A percentile compares a stretch with the other conserved stretches of the same genome.
These are phyloP conservation scores for Spea multiplicata DNA, from an alignment of 2,113 vertebrate species.

Conservation along the genomic window DNA sequence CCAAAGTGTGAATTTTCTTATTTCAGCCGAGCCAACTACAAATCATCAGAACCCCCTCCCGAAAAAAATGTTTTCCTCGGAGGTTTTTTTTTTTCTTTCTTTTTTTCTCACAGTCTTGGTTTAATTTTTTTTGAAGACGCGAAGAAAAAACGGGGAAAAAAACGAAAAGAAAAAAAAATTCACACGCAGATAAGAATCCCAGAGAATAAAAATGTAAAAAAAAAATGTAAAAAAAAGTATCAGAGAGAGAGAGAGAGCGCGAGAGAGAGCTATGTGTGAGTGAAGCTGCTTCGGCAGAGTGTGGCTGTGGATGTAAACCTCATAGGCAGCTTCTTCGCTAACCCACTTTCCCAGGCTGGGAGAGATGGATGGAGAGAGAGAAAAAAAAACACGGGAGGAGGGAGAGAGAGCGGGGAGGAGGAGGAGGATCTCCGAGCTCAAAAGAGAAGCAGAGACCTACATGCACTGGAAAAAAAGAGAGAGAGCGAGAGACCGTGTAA, in stretches of 20 bases:
- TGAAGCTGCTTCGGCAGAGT: constrained; percentile 54
- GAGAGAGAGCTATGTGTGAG: neutral
- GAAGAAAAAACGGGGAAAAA: neutral
- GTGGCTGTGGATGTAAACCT: constrained; percentile 56
- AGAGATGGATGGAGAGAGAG: constrained; percentile 50
- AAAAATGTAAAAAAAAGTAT: neutral
- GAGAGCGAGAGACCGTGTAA: neutral
- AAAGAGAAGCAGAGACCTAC: constrained; percentile 38
- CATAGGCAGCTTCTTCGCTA: constrained; percentile 61
- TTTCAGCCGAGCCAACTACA: neutral
- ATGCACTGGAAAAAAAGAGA: constrained; percentile 19
- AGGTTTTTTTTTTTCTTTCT: neutral
- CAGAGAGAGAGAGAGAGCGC: too few relatives aligned
- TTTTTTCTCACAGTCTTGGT: neutral
- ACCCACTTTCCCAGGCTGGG: constrained; percentile 75
- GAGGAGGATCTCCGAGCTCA: constrained; percentile 26
- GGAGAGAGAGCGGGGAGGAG: constrained; percentile 12
- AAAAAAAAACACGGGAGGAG: neutral
- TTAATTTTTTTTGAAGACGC: neutral
- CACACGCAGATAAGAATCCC: constrained; percentile 1
- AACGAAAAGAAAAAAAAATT: neutral
- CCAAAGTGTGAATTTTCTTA: constrained; percentile 26
- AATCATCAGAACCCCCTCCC: neutral
- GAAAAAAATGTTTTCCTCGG: neutral
- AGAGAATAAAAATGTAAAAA: constrained; percentile 1